Conservation (phyloP, 2,888 invertebrate species). For the Chirona hameri region DNA sequence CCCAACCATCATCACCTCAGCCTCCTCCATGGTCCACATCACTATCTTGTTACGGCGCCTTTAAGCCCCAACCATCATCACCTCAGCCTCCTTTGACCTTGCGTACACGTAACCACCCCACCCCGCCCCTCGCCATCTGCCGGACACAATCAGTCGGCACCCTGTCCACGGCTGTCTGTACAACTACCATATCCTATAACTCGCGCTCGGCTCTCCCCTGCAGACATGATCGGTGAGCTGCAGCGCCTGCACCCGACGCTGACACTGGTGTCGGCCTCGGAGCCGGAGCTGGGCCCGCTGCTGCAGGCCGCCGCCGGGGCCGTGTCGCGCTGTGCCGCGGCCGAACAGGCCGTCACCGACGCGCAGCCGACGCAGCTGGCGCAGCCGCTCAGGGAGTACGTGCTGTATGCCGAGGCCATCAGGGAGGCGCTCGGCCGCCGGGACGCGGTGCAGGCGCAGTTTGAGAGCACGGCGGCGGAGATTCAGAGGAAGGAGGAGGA, state of each 20-base stretch:
- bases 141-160: too few relatives aligned
- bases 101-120: too few relatives aligned
- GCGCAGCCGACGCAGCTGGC: constrained; percentile 39
- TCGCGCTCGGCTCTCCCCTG: constrained; percentile 26
- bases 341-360: constrained; percentile 52
- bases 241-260: constrained; percentile 60
- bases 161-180: too few relatives aligned
- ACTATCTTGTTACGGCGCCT: too few relatives aligned
- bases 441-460: constrained; percentile 61
- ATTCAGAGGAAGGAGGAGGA: constrained; percentile 58
- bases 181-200: too few relatives aligned
- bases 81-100: too few relatives aligned
- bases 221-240: constrained; percentile 56
- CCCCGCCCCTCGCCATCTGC: too few relatives aligned
- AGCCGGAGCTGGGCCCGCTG: constrained; percentile 51
- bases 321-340: constrained; percentile 44
- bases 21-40: too few relatives aligned
- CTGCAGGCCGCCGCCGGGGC: constrained; percentile 33
- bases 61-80: too few relatives aligned
- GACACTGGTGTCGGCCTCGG: constrained; percentile 59
- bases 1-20: too few relatives aligned
- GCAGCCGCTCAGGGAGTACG: constrained; percentile 58
- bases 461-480: constrained; percentile 61
- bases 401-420: constrained; percentile 63
- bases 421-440: constrained; percentile 61